Conservation (phyloP, 2,888 invertebrate genomes). For the Myopa testacea region DNA sequence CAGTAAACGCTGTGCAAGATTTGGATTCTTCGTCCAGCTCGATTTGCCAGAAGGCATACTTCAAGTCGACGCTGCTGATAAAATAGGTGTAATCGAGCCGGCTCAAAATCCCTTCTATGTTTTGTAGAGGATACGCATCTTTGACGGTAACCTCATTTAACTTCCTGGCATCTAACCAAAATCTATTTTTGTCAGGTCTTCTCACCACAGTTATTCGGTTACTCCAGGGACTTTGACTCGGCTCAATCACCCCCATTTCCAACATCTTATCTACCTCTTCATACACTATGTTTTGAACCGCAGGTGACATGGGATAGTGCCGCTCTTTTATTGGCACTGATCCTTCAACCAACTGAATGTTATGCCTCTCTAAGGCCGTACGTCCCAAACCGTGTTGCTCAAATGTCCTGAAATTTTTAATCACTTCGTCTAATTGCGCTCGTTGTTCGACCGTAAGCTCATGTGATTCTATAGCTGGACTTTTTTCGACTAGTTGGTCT, state of each 20-base stretch:
- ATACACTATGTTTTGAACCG: not conserved
- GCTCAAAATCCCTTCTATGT: slow-evolving; percentile 45
- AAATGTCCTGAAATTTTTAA: not conserved
- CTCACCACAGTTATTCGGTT: slow-evolving; percentile 1
- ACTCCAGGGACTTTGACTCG: not conserved
- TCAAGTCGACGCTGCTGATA: slow-evolving; percentile 5
- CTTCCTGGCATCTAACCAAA: slow-evolving; percentile 57
- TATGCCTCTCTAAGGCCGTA: not conserved
- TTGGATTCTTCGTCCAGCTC: slow-evolving; percentile 28
- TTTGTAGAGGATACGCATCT: slow-evolving; percentile 45
- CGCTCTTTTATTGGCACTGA: not conserved
- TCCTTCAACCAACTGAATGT: not conserved
- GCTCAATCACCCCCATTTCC: not conserved
- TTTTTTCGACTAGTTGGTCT: no score
- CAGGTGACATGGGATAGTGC: not conserved
- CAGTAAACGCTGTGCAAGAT: not conserved
- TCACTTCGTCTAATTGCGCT: not conserved
- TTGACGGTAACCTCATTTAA: slow-evolving; percentile 52
- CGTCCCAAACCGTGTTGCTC: not conserved
- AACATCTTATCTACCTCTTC: not conserved
- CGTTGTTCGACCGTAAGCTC: no score
- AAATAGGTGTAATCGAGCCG: slow-evolving; percentile 4
- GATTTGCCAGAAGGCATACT: slow-evolving; percentile 38
- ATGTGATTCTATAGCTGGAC: no score
- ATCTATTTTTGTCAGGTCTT: slow-evolving; percentile 49